Evolutionary conservation across 1,140 invertebrate genomes (phyloP).

Genomic region (Brevipalpus yothersi): DNA sequence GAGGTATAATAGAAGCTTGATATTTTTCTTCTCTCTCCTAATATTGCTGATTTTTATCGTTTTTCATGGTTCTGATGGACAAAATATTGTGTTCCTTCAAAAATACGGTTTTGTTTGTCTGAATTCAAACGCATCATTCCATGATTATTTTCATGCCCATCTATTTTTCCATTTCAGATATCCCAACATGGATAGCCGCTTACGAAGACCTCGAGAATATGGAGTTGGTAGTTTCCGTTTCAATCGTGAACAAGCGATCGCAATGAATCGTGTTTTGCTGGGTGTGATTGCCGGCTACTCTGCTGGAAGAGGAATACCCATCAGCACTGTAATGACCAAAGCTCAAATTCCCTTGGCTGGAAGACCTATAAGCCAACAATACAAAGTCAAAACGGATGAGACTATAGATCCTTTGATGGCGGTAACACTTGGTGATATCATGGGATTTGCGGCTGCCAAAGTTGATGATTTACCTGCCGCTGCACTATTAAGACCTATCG

Average conservation of each 20-base stretch:
- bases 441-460: neutral
- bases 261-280: conserved; percentile 2
- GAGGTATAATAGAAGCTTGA: no score
- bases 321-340: neutral
- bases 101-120: no score
- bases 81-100: no score
- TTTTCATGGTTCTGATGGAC: no score
- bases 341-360: neutral
- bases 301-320: neutral
- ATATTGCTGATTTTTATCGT: no score
- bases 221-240: conserved; percentile 8
- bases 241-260: conserved; percentile 6
- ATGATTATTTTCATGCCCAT: no score
- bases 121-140: no score
- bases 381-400: neutral
- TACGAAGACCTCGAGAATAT: conserved; percentile 2
- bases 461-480: neutral
- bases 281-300: conserved; percentile 7
- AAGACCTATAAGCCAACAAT: no score
- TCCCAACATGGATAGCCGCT: no score
- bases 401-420: conserved; percentile 4
- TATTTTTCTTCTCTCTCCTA: no score
- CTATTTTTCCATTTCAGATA: no score
- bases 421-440: conserved; percentile 5
- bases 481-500: neutral